phyloP scores from a whole-genome alignment of 1,140 invertebrate species.

The Halesus radiatus region DNA sequence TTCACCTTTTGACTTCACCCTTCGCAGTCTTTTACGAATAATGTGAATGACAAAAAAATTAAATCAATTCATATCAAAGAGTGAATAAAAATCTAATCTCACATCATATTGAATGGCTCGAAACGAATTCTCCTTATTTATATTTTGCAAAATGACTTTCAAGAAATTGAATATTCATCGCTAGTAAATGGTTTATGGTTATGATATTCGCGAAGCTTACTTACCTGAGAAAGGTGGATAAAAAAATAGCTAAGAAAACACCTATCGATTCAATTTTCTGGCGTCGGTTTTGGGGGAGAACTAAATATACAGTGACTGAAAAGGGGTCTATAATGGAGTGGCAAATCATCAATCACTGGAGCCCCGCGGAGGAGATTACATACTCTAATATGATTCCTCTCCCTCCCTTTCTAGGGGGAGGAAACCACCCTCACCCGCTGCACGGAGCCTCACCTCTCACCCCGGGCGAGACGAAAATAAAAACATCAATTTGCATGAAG shows the following conservation, averaged over 20 bases:
- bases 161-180: too few relatives aligned
- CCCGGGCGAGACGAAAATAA: constrained; percentile 41
- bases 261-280: constrained; percentile 28
- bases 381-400: constrained; percentile 32
- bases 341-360: constrained; percentile 39
- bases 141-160: background rate
- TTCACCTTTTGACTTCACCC: too few relatives aligned
- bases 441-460: background rate
- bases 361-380: constrained; percentile 37
- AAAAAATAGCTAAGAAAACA: constrained; percentile 13
- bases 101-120: background rate
- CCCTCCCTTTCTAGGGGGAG: background rate
- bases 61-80: too few relatives aligned
- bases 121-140: background rate
- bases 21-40: too few relatives aligned
- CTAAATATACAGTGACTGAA: constrained; percentile 20
- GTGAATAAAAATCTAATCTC: too few relatives aligned
- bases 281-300: constrained; percentile 6
- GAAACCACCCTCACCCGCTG: background rate
- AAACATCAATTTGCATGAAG: constrained; percentile 48
- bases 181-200: background rate
- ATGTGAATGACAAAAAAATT: too few relatives aligned
- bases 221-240: background rate
- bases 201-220: background rate
- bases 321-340: constrained; percentile 34